These are phyloP conservation scores for Choristoneura fumiferana DNA, from an alignment of 1,140 invertebrate genomes.

Conservation along the genomic window DNA sequence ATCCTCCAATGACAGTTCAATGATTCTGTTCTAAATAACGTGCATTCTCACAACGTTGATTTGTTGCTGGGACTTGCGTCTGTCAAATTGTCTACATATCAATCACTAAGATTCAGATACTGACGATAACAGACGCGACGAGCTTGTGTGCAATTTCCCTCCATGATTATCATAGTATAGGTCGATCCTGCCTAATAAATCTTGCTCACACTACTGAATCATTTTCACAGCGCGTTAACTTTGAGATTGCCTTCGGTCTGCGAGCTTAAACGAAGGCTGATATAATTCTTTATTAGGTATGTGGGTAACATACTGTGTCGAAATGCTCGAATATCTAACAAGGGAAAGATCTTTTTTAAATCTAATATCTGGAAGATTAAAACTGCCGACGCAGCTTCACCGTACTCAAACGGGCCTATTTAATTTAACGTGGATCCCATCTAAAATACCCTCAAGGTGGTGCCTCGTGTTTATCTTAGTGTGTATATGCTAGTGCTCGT, in stretches of 20 bases:
- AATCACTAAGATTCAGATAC: neutral
- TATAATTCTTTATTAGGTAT: conserved; percentile 17
- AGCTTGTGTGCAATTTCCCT: too few relatives aligned
- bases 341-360: neutral
- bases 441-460: conserved; percentile 29
- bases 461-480: conserved; percentile 7
- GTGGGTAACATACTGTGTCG: conserved; percentile 8
- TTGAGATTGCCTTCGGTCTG: conserved; percentile 8
- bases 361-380: conserved; percentile 13
- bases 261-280: conserved; percentile 11
- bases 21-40: conserved; percentile 19
- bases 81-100: neutral
- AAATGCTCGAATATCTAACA: neutral
- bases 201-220: conserved; percentile 17
- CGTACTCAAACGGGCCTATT: neutral
- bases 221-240: conserved; percentile 21
- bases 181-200: conserved; percentile 9
- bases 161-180: neutral
- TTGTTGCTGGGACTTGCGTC: neutral
- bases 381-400: neutral
- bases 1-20: conserved; percentile 20
- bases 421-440: conserved; percentile 19
- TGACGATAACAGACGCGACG: neutral
- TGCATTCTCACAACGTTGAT: conserved; percentile 7
- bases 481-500: conserved; percentile 20